phyloP scores from a whole-genome alignment of 1,140 invertebrate genomes.

The Charaxes varanes region DNA sequence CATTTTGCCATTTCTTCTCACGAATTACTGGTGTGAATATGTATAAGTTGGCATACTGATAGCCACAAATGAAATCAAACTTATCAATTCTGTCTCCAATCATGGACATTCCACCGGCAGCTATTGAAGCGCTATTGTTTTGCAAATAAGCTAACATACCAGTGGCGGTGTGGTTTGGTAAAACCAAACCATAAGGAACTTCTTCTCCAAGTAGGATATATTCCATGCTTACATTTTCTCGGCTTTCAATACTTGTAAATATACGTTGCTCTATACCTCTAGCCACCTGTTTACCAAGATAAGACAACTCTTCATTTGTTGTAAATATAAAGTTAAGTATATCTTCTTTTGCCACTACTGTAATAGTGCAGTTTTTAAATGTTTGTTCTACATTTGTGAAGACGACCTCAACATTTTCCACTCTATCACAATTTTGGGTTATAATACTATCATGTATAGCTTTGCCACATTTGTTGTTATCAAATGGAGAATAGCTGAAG shows the following conservation, averaged over 20 bases:
- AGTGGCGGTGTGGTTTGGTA: constrained; percentile 15
- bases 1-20: constrained; percentile 33
- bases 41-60: constrained; percentile 27
- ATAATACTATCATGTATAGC: constrained; percentile 8
- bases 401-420: constrained; percentile 3
- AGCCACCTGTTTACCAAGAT: not conserved
- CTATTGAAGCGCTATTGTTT: constrained; percentile 13
- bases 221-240: constrained; percentile 14
- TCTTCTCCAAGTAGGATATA: constrained; percentile 6
- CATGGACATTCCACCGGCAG: constrained; percentile 11
- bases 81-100: constrained; percentile 13
- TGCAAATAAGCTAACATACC: constrained; percentile 14
- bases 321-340: constrained; percentile 16
- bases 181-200: constrained; percentile 2
- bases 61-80: constrained; percentile 32
- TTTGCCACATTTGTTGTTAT: constrained; percentile 14
- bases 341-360: constrained; percentile 11
- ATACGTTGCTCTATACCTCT: constrained; percentile 20
- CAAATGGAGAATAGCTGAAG: constrained; percentile 16
- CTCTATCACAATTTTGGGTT: constrained; percentile 7
- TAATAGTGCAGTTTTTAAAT: constrained; percentile 14
- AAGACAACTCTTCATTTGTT: constrained; percentile 3
- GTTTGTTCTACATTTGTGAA: constrained; percentile 4
- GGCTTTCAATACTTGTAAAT: constrained; percentile 11
- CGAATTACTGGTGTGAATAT: constrained; percentile 27